phyloP scores from a whole-genome alignment of 2,797 vertebrate genomes.

The Tolypeutes matacus region DNA sequence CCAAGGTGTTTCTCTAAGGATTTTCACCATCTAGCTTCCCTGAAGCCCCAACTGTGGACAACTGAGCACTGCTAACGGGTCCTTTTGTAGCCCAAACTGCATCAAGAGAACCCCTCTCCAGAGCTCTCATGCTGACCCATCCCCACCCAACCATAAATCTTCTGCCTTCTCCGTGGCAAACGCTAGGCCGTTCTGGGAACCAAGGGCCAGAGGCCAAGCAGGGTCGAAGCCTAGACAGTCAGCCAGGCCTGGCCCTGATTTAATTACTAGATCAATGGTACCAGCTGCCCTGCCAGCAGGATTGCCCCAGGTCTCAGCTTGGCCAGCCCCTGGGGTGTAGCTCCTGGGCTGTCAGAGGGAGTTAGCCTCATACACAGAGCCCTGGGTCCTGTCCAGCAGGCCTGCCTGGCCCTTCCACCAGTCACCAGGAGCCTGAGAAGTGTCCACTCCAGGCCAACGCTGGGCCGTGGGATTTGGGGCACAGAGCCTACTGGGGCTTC shows the following conservation, averaged over 20 bases:
- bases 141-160: neutral
- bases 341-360: conserved; percentile 78
- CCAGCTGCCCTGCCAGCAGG: conserved; percentile 69
- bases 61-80: neutral
- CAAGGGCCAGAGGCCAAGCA: conserved; percentile 37
- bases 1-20: neutral
- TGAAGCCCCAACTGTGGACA: neutral
- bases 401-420: neutral
- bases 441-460: neutral
- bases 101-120: neutral
- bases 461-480: neutral
- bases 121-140: neutral
- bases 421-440: neutral
- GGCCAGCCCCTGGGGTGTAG: conserved; percentile 64
- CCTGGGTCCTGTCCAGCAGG: conserved; percentile 74
- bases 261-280: conserved; percentile 76
- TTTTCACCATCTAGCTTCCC: neutral
- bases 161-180: conserved; percentile 23
- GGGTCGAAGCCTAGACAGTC: conserved; percentile 37
- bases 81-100: neutral
- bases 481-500: neutral
- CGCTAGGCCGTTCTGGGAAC: neutral
- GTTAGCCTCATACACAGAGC: conserved; percentile 71
- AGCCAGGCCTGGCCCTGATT: conserved; percentile 68
- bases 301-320: conserved; percentile 54